Percentiles rank a stretch among this genome's conserved stretches.
These are phyloP conservation scores for Sitta europaea DNA, from an alignment of 2,113 vertebrate genomes.

Conservation along the genomic window DNA sequence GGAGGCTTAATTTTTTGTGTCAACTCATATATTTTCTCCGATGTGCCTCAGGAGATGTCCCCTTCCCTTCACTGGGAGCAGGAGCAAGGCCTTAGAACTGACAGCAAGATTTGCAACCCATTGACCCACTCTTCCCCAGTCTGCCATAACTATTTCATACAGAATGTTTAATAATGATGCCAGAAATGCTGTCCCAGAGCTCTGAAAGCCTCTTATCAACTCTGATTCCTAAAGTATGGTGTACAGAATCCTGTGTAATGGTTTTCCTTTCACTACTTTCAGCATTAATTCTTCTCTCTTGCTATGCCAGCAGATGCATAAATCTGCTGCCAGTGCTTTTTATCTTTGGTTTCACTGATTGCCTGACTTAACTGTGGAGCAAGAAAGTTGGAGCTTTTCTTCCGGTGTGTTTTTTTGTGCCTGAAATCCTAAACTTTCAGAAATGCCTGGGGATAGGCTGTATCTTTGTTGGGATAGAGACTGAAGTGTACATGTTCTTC, in stretches of 20 bases:
- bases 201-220: conserved; percentile 44
- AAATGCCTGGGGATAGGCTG: neutral
- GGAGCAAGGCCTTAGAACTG: neutral
- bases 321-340: neutral
- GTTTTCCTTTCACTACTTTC: conserved; percentile 21
- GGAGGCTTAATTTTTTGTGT: conserved; percentile 57
- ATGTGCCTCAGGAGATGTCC: neutral
- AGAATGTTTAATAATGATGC: conserved; percentile 15
- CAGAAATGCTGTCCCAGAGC: conserved; percentile 2
- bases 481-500: neutral
- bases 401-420: neutral
- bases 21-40: neutral
- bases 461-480: neutral
- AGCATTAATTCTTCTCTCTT: conserved; percentile 24
- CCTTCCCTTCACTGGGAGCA: neutral
- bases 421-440: neutral
- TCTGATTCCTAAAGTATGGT: neutral
- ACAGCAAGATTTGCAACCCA: conserved; percentile 24
- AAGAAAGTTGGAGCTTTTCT: neutral
- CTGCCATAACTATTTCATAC: conserved; percentile 13
- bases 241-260: conserved; percentile 2
- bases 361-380: neutral
- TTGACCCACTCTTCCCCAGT: neutral
- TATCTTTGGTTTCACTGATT: neutral
- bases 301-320: neutral